Percentiles rank a stretch among this genome's conserved stretches.
phyloP scores from a whole-genome alignment of 2,113 vertebrate genomes.

The Dasyurus viverrinus region DNA sequence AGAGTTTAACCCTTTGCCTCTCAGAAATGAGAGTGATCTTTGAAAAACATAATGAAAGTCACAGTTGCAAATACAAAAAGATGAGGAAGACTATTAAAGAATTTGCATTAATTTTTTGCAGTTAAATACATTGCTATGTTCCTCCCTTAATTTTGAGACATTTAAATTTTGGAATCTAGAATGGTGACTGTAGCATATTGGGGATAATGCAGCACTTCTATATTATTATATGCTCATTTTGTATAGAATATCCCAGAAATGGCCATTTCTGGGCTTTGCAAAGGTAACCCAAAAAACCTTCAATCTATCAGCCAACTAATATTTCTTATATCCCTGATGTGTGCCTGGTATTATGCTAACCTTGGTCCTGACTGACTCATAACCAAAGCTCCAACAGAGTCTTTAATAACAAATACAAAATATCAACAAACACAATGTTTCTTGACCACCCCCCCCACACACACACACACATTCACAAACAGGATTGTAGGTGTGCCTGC shows the following conservation, averaged over 20 bases:
- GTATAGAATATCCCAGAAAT: background rate
- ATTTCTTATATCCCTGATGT: background rate
- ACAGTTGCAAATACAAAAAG: conserved; percentile 41
- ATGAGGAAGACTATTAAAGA: conserved; percentile 29
- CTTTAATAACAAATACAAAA: background rate
- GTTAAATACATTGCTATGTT: conserved; percentile 39
- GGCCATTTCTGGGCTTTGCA: background rate
- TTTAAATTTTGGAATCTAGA: conserved; percentile 40
- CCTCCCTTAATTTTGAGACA: conserved; percentile 10
- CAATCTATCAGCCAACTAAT: background rate
- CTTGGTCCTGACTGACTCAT: background rate
- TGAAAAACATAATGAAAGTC: conserved; percentile 68
- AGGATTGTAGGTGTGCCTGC: background rate
- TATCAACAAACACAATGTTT: background rate
- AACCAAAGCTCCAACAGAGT: background rate
- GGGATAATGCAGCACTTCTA: background rate
- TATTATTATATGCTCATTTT: background rate
- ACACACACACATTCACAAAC: background rate
- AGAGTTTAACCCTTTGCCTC: conserved; percentile 69
- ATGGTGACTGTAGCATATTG: conserved; percentile 2
- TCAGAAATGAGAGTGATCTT: conserved; percentile 73
- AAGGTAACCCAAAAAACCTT: background rate
- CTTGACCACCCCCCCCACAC: background rate
- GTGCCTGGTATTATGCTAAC: background rate
- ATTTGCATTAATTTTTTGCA: conserved; percentile 24